Evolutionary conservation across 2,888 invertebrate species (phyloP).

Genomic region (Petrolisthes cinctipes): DNA sequence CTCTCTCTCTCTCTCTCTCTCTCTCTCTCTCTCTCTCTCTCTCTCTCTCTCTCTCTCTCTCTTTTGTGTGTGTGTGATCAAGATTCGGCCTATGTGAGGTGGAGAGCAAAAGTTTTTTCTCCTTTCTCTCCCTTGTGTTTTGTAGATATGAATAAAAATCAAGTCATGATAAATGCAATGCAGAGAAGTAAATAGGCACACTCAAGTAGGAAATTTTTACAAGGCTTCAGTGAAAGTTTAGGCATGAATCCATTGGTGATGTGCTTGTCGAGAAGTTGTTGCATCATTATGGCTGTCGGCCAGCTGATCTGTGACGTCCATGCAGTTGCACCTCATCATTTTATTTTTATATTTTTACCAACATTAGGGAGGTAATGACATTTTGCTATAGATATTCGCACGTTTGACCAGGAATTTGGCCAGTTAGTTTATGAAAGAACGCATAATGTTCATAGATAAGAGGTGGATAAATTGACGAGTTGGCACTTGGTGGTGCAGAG

Average conservation of each 20-base stretch:
- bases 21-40: not conserved
- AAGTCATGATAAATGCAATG: not conserved
- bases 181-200: not conserved
- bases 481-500: not conserved
- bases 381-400: too few relatives aligned
- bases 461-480: too few relatives aligned
- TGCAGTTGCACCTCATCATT: not conserved
- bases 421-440: too few relatives aligned
- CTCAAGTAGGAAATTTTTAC: not conserved
- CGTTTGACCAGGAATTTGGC: too few relatives aligned
- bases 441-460: too few relatives aligned
- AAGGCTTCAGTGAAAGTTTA: not conserved
- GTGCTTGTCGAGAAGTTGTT: not conserved
- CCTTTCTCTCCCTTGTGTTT: not conserved
- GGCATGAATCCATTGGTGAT: not conserved
- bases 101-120: not conserved
- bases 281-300: slow-evolving; percentile 8
- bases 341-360: too few relatives aligned
- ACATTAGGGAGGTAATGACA: too few relatives aligned
- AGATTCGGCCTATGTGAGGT: not conserved
- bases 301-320: slow-evolving; percentile 42
- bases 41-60: slow-evolving; percentile 1
- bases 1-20: not conserved
- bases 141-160: not conserved
- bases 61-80: not conserved